phyloP scores from a whole-genome alignment of 2,113 vertebrate genomes.

The Phalacrocorax pelagicus region DNA sequence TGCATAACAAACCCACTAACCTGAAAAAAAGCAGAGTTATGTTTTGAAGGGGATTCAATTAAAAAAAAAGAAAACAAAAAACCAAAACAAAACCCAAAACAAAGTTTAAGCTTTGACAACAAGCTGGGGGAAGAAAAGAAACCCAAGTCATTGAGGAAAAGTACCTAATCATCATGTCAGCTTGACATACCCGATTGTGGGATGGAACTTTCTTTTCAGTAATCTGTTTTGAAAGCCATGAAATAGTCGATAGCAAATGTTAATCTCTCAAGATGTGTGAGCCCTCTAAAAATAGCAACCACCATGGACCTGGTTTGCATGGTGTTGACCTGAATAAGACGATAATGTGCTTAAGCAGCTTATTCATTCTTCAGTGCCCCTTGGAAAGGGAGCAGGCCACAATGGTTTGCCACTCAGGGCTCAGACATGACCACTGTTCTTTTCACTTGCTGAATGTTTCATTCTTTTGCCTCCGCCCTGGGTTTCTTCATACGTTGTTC shows the following conservation, averaged over 20 bases:
- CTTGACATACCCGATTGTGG: not conserved
- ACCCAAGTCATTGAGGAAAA: slow-evolving; percentile 17
- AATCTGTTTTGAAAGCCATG: slow-evolving; percentile 58
- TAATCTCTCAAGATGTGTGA: slow-evolving; percentile 63
- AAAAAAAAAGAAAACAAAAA: not conserved
- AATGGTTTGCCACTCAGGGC: slow-evolving; percentile 48
- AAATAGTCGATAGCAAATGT: slow-evolving; percentile 57
- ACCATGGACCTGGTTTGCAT: not conserved
- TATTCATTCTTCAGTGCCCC: slow-evolving; percentile 55
- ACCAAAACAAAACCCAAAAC: not conserved
- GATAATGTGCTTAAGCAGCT: slow-evolving; percentile 63
- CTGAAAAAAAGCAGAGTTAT: not conserved
- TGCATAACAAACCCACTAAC: not conserved
- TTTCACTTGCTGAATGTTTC: slow-evolving; percentile 58
- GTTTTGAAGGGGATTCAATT: not conserved
- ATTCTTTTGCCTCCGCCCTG: not conserved
- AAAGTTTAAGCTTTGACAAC: slow-evolving; percentile 30
- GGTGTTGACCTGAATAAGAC: slow-evolving; percentile 65
- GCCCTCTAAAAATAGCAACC: not conserved
- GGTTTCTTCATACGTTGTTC: slow-evolving; percentile 41
- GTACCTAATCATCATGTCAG: slow-evolving; percentile 47
- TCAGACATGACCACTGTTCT: slow-evolving; percentile 55
- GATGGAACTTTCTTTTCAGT: not conserved
- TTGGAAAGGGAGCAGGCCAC: slow-evolving; percentile 7
- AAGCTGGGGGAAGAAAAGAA: slow-evolving; percentile 42